Evolutionary conservation across 2,113 vertebrate genomes (phyloP).

Genomic region (Mormyrus lacerda): DNA sequence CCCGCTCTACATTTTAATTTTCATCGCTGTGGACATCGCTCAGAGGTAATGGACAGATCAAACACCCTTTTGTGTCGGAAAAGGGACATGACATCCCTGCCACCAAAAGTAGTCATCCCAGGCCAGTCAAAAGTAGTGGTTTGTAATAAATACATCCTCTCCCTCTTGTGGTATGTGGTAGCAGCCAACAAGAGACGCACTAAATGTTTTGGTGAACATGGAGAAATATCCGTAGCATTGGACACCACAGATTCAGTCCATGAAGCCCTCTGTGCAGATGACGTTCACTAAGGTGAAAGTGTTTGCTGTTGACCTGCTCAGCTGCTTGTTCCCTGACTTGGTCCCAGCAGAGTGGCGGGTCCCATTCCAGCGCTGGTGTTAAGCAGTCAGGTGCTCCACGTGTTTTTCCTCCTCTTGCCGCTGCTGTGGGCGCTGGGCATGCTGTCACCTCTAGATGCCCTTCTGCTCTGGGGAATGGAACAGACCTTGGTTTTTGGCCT

Average conservation of each 20-base stretch:
- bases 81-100: neutral
- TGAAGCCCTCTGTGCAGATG: neutral
- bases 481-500: constrained; percentile 84
- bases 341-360: constrained; percentile 67
- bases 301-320: neutral
- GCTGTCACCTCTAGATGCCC: constrained; percentile 83
- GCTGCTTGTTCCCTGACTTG: constrained; percentile 12
- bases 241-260: neutral
- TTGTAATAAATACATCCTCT: neutral
- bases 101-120: no score
- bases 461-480: constrained; percentile 90
- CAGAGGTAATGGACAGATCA: constrained; percentile 66
- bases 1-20: constrained; percentile 85
- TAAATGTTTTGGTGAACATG: neutral
- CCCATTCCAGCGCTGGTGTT: constrained; percentile 70
- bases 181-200: neutral
- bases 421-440: constrained; percentile 86
- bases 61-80: neutral
- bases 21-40: constrained; percentile 83
- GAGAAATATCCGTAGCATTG: neutral
- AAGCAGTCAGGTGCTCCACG: constrained; percentile 82
- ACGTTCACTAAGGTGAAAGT: neutral
- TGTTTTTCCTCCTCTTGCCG: constrained; percentile 83
- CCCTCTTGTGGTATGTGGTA: neutral
- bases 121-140: neutral